These are phyloP conservation scores for Alaudala cheleensis DNA, from an alignment of 2,113 vertebrate genomes.

Conservation along the genomic window DNA sequence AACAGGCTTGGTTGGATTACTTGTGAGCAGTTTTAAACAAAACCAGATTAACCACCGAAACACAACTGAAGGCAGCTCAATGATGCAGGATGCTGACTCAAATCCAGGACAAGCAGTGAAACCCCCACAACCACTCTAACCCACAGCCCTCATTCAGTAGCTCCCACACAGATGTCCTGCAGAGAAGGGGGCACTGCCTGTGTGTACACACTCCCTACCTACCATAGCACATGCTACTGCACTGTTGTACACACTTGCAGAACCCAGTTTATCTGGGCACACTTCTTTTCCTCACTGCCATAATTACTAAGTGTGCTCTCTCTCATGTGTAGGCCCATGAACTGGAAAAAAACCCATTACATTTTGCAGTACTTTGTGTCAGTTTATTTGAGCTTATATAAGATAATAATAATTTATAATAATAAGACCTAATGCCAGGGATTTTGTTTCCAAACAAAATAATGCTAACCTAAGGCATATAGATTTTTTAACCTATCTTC, in stretches of 20 bases:
- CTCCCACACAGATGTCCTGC: not conserved
- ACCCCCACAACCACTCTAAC: not conserved
- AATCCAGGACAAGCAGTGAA: not conserved
- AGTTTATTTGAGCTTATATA: not conserved
- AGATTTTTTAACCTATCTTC: not conserved
- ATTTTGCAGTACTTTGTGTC: not conserved
- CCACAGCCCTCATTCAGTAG: not conserved
- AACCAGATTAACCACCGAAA: not conserved
- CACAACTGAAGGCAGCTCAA: not conserved
- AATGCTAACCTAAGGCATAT: not conserved
- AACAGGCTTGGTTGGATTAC: not conserved
- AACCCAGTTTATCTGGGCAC: not conserved
- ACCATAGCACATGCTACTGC: accelerated
- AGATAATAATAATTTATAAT: too few species aligned
- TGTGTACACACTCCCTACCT: accelerated
- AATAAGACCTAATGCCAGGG: not conserved
- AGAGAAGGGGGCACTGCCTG: not conserved
- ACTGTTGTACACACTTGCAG: not conserved
- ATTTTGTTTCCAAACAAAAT: not conserved
- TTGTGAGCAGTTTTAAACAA: not conserved
- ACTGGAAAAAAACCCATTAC: not conserved
- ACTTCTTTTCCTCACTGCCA: not conserved
- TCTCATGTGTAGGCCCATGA: not conserved
- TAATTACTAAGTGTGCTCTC: not conserved
- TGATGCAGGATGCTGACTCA: not conserved